Conservation (phyloP, 2,888 invertebrate species). For the Neria commutata region DNA sequence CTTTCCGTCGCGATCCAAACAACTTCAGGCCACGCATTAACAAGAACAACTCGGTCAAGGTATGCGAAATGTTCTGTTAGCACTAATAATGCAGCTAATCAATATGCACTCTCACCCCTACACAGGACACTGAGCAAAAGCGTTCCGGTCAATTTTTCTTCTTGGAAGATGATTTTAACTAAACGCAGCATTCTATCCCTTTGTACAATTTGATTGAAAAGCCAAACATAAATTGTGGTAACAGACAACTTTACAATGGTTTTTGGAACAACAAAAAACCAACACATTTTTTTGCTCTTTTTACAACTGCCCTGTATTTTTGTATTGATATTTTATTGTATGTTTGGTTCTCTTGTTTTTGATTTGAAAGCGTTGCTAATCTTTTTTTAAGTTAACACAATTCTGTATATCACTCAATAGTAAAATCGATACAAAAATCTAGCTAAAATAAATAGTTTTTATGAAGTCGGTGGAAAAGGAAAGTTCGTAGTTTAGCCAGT, state of each 20-base stretch:
- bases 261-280: too few relatives aligned
- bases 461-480: slow-evolving; percentile 40
- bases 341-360: slow-evolving; percentile 3
- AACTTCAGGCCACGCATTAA: slow-evolving; percentile 98
- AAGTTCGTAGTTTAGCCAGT: too few relatives aligned
- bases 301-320: too few relatives aligned
- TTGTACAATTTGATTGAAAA: slow-evolving; percentile 13
- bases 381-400: slow-evolving; percentile 23
- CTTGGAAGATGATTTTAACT: slow-evolving; percentile 76
- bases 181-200: too few relatives aligned
- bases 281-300: background rate
- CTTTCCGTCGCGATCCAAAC: slow-evolving; percentile 97
- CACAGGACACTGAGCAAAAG: slow-evolving; percentile 95
- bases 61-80: slow-evolving; percentile 48
- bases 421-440: slow-evolving; percentile 22
- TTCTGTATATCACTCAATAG: slow-evolving; percentile 26
- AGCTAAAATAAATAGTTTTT: slow-evolving; percentile 30
- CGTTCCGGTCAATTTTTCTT: slow-evolving; percentile 98
- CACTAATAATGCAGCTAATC: background rate
- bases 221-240: slow-evolving; percentile 20
- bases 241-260: background rate
- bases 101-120: slow-evolving; percentile 30
- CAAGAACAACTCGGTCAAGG: slow-evolving; percentile 94
- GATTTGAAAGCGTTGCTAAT: slow-evolving; percentile 30
- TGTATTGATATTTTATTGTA: slow-evolving; percentile 12